phyloP scores from a whole-genome alignment of 2,797 vertebrate species.

The Rhadinocentrus ornatus region DNA sequence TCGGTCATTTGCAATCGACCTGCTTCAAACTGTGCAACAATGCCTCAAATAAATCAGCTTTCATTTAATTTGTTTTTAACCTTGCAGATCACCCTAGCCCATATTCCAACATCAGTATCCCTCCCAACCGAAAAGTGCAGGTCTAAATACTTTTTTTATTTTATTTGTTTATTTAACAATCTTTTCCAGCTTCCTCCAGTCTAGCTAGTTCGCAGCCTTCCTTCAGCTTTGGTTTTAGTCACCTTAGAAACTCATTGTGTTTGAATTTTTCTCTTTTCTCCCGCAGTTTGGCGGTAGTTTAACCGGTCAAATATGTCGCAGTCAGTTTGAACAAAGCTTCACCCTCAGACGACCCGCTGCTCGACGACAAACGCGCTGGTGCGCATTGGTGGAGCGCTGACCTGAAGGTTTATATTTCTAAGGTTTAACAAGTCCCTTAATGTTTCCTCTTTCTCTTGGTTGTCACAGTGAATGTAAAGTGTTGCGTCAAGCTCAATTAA shows the following conservation, averaged over 20 bases:
- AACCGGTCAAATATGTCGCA: slow-evolving; percentile 69
- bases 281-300: slow-evolving; percentile 74
- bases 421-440: too few species aligned
- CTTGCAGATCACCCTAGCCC: too few species aligned
- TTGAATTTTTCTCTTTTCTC: slow-evolving; percentile 43
- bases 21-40: too few species aligned
- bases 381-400: background rate
- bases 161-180: background rate
- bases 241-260: slow-evolving; percentile 71
- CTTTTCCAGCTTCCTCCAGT: slow-evolving; percentile 20
- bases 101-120: background rate
- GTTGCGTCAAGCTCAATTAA: too few species aligned
- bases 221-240: slow-evolving; percentile 60
- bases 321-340: slow-evolving; percentile 48
- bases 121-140: background rate
- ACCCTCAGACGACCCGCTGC: background rate
- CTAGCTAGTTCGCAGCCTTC: slow-evolving; percentile 24
- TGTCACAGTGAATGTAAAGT: too few species aligned
- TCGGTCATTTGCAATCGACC: too few species aligned
- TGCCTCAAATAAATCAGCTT: too few species aligned
- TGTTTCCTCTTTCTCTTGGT: too few species aligned
- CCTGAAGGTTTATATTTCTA: too few species aligned
- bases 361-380: background rate
- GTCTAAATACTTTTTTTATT: too few species aligned
- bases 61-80: too few species aligned